Conservation (phyloP, 2,113 vertebrate genomes). For the Sardina pilchardus region DNA sequence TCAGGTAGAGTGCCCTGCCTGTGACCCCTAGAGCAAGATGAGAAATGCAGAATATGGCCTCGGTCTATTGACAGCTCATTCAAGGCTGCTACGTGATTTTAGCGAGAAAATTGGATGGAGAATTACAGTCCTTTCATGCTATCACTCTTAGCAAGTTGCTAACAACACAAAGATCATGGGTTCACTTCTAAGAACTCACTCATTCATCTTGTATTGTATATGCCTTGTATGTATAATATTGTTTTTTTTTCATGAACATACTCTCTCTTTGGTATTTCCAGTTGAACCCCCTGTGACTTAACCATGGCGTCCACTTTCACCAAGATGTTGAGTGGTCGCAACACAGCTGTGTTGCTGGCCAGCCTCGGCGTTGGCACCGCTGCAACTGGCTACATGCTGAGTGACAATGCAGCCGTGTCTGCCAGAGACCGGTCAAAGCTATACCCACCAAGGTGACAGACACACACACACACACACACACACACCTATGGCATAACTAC, state of each 20-base stretch:
- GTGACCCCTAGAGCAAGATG: not conserved
- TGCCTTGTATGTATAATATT: no score
- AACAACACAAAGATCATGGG: not conserved
- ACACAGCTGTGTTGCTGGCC: constrained; percentile 75
- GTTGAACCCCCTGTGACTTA: not conserved
- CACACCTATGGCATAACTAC: not conserved
- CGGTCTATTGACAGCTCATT: not conserved
- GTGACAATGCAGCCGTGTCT: constrained; percentile 66
- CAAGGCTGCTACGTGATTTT: not conserved
- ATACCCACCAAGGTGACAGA: constrained; percentile 83
- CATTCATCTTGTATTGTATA: no score
- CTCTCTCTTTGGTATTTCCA: not conserved
- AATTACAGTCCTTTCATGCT: not conserved
- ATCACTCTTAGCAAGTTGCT: not conserved
- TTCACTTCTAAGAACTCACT: not conserved
- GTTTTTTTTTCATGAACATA: not conserved
- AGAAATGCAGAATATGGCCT: not conserved
- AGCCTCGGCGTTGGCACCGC: constrained; percentile 78
- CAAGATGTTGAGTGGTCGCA: constrained; percentile 79
- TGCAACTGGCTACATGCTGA: constrained; percentile 79
- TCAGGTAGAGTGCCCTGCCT: not conserved
- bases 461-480: not conserved
- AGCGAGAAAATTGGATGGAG: not conserved
- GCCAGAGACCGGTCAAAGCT: constrained; percentile 73
- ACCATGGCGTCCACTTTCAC: constrained; percentile 83